Base-by-base conservation (phyloP, 2,888 invertebrate species). In the Nysson spinosus region DNA sequence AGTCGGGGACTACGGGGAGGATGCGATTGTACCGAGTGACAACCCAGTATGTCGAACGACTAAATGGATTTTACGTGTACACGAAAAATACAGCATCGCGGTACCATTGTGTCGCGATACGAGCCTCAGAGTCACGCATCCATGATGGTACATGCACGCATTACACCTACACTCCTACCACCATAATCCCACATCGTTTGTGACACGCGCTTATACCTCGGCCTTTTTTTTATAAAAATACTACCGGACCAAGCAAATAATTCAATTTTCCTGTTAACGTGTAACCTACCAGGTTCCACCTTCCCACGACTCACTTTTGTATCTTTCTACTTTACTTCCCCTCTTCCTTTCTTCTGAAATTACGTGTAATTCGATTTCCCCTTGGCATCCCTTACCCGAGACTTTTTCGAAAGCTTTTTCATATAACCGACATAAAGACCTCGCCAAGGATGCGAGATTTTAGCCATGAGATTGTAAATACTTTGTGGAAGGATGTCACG, bases 31-130 rank as follows among this genome's bases (percentile, higher is more conserved):
- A 72, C 68, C 60, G 71, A 69, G 74, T 67, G 77, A 76, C 75
- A 77, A 74, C 63, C 69, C 77, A 56, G 75, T 69, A 77, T 74
- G 75, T 74, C 76, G 77, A 76, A 76, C 72, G 75, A 70, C 76
- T 77, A 76, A 76, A 76, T 76, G 76, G 76, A 70, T 78, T 75
- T 78, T 75, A 71, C 75, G 78, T 78, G 75, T 77, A 77, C 68
- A 73, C 71, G 78, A 78, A 78, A 77, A 78, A 78, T 78, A 75
- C 72, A 65, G 67, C 28, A 34, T 44, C 20, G 44, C 35, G 56
- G 44, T 26, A 50, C 58, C 57, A 74, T 73, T 69, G 69, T 74
- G 66, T 42, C 32, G n/a, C 74, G 68, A 66, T 71, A 68, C 68
- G 68, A 58, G 62, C 24, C n/a, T n/a, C 55, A 35, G 58, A 60